Evolutionary conservation across 2,113 vertebrate genomes (phyloP).

Genomic region (Stomatorhinus ivindoensis): DNA sequence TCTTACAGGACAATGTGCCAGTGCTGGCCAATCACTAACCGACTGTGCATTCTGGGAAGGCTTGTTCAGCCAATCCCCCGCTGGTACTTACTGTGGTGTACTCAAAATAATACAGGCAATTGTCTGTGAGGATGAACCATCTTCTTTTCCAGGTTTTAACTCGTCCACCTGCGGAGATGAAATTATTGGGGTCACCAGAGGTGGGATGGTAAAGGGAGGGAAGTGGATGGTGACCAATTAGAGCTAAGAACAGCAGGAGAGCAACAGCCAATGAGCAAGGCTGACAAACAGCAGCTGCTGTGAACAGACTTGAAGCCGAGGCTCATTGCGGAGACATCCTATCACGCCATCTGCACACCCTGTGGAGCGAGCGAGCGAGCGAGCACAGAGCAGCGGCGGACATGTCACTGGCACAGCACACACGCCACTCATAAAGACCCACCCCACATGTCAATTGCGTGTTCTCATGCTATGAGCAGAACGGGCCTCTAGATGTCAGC

Average conservation of each 20-base stretch:
- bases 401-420: neutral
- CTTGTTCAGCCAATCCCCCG: neutral
- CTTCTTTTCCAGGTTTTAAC: conserved; percentile 96
- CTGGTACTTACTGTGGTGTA: conserved; percentile 83
- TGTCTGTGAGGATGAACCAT: conserved; percentile 97
- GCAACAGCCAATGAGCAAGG: neutral
- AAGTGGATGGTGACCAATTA: neutral
- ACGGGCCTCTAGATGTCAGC: neutral
- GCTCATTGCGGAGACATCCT: neutral
- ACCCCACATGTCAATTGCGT: neutral
- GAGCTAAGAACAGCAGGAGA: neutral
- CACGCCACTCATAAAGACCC: neutral
- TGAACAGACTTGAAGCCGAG: neutral
- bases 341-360: neutral
- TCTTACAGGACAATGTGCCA: neutral
- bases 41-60: neutral
- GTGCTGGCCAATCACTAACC: neutral
- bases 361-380: neutral
- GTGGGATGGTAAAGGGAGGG: neutral
- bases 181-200: conserved; percentile 47
- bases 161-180: conserved; percentile 73
- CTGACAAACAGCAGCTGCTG: neutral
- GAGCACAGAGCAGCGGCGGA: neutral
- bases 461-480: neutral
- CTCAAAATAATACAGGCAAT: conserved; percentile 98